Evolutionary conservation across 2,888 invertebrate species (phyloP), one percentile per base, ranked within the genome.

Genomic region (Oscheius sp.): DNA sequence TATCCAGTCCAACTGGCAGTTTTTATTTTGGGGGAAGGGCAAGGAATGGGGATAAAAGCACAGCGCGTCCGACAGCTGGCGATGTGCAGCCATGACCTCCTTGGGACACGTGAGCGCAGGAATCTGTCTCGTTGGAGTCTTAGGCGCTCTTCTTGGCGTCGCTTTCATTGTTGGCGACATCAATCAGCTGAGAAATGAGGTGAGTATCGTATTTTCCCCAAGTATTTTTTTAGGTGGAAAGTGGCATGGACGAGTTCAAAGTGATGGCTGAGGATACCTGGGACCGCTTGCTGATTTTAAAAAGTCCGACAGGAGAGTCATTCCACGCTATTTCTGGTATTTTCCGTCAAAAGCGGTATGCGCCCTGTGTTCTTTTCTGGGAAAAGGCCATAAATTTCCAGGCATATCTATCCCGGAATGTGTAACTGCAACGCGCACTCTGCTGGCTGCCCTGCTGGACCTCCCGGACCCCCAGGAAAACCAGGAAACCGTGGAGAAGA

Each of bases 381-480:
- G 2, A 29, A 7, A 25, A 27, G 35, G 5, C 35, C 35, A 55
- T 21, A 13, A 21, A 6, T 49, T 23, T 49, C 21, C 18, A 61
- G 77, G 68, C 76, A 61, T 59, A 72, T 77, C 52, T 77, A 77
- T 63, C 74, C 77, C 29, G 79, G 79, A 73, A 77, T 77, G 77
- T 80, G 80, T 72, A 80, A 80, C 53, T 80, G 80, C 59, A 74
- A 74, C 52, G 72, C 69, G 55, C 76, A 78, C 72, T 78, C 78
- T 16, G 74, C 70, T 25, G 80, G 80, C 59, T 82, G 82, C 70
- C 82, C 82, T 49, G 82, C 82, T 29, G 82, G 82, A 70, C 79
- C 82, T 68, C 76, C 82, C 52, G 82, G 82, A 73, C 76, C 75
- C 53, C 80, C 82, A 63, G 82, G 82, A 66, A 27, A 18, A 0